phyloP scores from a whole-genome alignment of 2,888 invertebrate species.

The Phalangium opilio region DNA sequence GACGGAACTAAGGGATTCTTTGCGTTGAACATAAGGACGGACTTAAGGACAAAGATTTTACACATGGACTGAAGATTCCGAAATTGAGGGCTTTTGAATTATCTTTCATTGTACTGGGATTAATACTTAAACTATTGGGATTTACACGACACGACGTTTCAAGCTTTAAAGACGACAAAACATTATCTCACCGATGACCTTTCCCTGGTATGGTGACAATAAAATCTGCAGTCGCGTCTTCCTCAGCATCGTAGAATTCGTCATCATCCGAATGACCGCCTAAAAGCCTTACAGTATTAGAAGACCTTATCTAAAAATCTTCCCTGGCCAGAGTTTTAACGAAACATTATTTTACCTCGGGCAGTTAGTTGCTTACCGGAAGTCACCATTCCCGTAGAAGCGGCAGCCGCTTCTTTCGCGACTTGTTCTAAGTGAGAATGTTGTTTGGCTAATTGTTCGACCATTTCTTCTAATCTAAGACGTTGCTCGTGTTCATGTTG shows the following conservation, averaged over 20 bases:
- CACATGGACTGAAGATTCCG: too few species aligned
- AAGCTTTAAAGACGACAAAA: too few species aligned
- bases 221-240: conserved; percentile 27
- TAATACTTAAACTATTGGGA: too few species aligned
- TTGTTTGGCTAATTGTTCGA: conserved; percentile 92
- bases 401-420: conserved; percentile 36
- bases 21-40: too few species aligned
- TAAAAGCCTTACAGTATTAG: conserved; percentile 3
- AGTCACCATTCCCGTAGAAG: too few species aligned
- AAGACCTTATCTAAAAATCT: neutral
- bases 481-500: conserved; percentile 92
- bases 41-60: too few species aligned
- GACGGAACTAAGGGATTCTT: too few species aligned
- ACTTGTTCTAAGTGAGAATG: conserved; percentile 78
- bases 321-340: neutral
- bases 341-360: neutral
- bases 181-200: conserved; percentile 22
- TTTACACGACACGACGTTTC: too few species aligned
- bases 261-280: conserved; percentile 42
- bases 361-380: neutral
- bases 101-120: too few species aligned
- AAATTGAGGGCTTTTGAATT: too few species aligned
- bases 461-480: conserved; percentile 79
- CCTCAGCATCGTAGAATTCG: conserved; percentile 47
- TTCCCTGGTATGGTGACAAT: conserved; percentile 29